Base-by-base conservation (phyloP, 1,140 invertebrate genomes). In the Pachypeltis micranthus region DNA sequence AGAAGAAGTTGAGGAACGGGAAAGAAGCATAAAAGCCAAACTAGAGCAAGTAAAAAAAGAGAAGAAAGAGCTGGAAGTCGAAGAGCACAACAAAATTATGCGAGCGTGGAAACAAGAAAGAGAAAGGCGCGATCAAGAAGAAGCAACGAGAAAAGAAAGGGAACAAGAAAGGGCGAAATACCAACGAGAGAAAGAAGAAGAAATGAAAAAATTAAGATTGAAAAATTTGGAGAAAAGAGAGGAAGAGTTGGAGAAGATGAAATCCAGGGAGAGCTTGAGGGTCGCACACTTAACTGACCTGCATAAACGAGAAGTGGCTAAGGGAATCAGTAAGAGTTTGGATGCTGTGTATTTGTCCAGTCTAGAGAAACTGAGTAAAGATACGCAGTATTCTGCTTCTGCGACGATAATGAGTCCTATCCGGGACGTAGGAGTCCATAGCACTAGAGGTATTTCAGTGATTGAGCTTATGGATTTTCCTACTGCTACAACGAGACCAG, bases 141-240 rank as follows among this genome's bases (percentile, higher is more conserved):
- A 71, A 26, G 67, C 68, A 14, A 70, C 69, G 55, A 66, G 71
- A 12, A 64, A 64, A 21, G 55, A 62, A 16, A 29, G 4, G 60
- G 44, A 65, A 59, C 58, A 60, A 67, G 51, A 58, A 51, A 62
- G 16, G 24, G 23, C 7, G 51, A 54, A 51, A 29, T 2, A 51
- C 10, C 19, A 39, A 51, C 16, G 27, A 16, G 44, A 62, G 19
- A 31, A 31, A 28, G 44, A 62, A 25, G 14, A 51, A 16, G 67
- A 1, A 23, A 44, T 26, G 57, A 28, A 59, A 28, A 59, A 28
- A 31, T n/a, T 31, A 16, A n/a, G 29, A 44, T 29, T 26, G 25
- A 59, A 29, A 28, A 28, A 59, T 4, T 2, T 59, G 25, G 26
- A 31, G 19, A 59, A 28, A 59, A 59, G 57, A 19, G 26, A 59